phyloP scores from a whole-genome alignment of 2,113 vertebrate genomes.

The Halichoeres trimaculatus region DNA sequence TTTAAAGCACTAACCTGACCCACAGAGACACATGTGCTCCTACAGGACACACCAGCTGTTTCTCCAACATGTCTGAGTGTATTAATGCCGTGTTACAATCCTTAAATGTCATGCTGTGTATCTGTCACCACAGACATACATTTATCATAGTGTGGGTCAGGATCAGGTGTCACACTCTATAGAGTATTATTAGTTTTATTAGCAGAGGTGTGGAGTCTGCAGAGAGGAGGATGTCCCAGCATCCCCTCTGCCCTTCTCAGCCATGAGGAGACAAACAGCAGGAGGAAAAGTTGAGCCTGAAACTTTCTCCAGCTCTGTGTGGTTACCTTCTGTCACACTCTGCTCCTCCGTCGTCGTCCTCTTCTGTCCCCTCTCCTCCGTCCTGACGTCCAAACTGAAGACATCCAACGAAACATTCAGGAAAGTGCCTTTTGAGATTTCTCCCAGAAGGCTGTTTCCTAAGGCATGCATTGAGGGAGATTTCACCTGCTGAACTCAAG shows the following conservation, averaged over 20 bases:
- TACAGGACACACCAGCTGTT: background rate
- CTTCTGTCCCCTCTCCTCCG: no score
- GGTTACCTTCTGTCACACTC: no score
- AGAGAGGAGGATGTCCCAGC: slow-evolving; percentile 6
- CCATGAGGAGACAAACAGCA: background rate
- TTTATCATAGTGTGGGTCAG: background rate
- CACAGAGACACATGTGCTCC: background rate
- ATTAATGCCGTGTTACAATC: background rate
- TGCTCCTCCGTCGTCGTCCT: no score
- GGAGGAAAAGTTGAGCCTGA: no score
- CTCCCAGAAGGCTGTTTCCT: no score
- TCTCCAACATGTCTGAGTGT: background rate
- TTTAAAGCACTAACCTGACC: no score
- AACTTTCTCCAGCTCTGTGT: no score
- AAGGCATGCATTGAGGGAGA: no score
- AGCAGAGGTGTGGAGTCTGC: background rate
- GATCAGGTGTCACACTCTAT: background rate
- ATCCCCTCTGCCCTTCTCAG: background rate
- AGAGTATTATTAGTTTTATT: slow-evolving; percentile 15
- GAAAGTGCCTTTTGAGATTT: no score
- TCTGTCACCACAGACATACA: slow-evolving; percentile 4
- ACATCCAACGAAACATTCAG: no score
- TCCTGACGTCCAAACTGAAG: no score
- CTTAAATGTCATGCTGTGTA: background rate
- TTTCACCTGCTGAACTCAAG: no score